Evolutionary conservation across 2,113 vertebrate genomes (phyloP).

Genomic region (Otis tarda): DNA sequence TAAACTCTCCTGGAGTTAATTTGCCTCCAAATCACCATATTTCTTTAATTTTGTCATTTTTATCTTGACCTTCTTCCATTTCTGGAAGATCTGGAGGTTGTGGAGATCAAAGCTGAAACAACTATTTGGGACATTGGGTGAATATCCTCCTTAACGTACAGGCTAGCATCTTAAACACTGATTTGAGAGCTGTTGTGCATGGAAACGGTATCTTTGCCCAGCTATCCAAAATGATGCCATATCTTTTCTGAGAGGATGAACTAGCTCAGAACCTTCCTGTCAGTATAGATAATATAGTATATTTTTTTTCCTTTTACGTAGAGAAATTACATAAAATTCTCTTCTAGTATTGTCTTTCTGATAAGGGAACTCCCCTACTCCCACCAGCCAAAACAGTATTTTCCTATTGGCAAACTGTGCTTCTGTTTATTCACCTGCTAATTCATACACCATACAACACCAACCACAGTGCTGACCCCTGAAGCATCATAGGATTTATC

Average conservation of each 20-base stretch:
- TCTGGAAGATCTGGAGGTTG: not conserved
- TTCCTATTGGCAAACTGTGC: not conserved
- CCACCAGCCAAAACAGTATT: not conserved
- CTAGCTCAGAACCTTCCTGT: not conserved
- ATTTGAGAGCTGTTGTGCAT: not conserved
- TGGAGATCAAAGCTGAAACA: not conserved
- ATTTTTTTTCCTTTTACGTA: not conserved
- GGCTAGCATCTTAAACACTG: not conserved
- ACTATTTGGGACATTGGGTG: not conserved
- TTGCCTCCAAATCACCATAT: not conserved
- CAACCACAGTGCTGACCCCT: not conserved
- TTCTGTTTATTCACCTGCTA: not conserved
- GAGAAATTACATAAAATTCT: not conserved
- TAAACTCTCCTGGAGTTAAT: not conserved
- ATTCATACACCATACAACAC: not conserved
- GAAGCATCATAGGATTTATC: not conserved
- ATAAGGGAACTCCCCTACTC: not conserved
- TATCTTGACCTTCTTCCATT: not conserved
- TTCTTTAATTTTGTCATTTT: not conserved
- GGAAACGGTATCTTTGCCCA: not conserved
- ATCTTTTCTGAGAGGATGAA: not conserved
- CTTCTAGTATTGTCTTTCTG: not conserved
- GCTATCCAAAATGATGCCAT: not conserved
- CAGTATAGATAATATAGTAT: not conserved
- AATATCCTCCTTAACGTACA: not conserved